Evolutionary conservation across 2,888 invertebrate genomes (phyloP).

Genomic region (Fragum whitleyi): DNA sequence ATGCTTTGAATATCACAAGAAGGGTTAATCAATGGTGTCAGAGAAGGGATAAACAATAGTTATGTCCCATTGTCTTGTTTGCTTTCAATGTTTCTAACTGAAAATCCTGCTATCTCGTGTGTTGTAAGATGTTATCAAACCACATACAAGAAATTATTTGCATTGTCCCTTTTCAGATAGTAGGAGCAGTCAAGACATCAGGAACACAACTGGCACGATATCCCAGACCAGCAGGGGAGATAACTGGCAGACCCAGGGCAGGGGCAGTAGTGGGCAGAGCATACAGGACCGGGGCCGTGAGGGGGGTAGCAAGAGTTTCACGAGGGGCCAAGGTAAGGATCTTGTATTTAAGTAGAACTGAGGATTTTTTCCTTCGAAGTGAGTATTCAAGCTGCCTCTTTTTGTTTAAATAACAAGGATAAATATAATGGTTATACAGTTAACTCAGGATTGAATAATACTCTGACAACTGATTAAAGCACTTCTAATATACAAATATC

Average conservation of each 20-base stretch:
- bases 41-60: no score
- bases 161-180: constrained; percentile 37
- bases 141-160: background rate
- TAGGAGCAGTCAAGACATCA: constrained; percentile 44
- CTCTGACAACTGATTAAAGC: no score
- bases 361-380: background rate
- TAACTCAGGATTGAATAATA: no score
- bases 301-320: constrained; percentile 48
- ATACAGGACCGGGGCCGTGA: constrained; percentile 54
- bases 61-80: no score
- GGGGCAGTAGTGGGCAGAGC: constrained; percentile 45
- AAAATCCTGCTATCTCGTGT: no score
- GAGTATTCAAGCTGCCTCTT: no score
- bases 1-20: no score
- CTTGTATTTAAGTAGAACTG: constrained; percentile 34
- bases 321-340: constrained; percentile 50
- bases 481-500: no score
- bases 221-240: constrained; percentile 32
- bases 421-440: no score
- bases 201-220: constrained; percentile 27
- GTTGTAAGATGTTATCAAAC: background rate
- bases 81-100: no score
- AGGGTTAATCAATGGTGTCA: no score
- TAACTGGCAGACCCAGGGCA: constrained; percentile 50
- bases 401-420: no score